phyloP scores from a whole-genome alignment of 2,888 invertebrate species.

The Amblyjoppa fuscipennis region DNA sequence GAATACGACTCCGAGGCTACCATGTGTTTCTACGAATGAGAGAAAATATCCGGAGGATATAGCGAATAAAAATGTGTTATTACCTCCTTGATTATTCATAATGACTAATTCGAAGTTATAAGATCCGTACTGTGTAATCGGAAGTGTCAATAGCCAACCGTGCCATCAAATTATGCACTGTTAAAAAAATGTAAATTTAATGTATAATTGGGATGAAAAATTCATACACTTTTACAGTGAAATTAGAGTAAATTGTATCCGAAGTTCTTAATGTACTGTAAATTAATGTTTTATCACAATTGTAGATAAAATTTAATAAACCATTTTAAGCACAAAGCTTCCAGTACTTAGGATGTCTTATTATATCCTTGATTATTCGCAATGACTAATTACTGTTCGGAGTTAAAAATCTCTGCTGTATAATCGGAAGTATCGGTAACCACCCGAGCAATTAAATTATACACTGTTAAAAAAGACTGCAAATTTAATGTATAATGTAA shows the following conservation, averaged over 20 bases:
- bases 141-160: background rate
- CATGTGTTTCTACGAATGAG: conserved; percentile 21
- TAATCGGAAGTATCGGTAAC: background rate
- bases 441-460: background rate
- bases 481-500: too few relatives aligned
- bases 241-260: too few relatives aligned
- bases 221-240: too few relatives aligned
- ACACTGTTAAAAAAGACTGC: background rate
- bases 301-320: too few relatives aligned
- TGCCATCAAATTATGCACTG: background rate
- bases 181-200: background rate
- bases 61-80: conserved; percentile 16
- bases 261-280: too few relatives aligned
- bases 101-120: too few relatives aligned
- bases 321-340: too few relatives aligned
- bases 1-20: conserved; percentile 44
- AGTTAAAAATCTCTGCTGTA: background rate
- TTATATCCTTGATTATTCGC: background rate
- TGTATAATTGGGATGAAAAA: too few relatives aligned
- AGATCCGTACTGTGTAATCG: background rate
- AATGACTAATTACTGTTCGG: background rate
- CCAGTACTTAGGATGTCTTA: background rate
- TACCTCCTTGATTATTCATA: background rate
- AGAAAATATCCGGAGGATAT: background rate
- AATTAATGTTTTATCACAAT: too few relatives aligned